phyloP scores from a whole-genome alignment of 2,797 vertebrate genomes.

The Numenius phaeopus region DNA sequence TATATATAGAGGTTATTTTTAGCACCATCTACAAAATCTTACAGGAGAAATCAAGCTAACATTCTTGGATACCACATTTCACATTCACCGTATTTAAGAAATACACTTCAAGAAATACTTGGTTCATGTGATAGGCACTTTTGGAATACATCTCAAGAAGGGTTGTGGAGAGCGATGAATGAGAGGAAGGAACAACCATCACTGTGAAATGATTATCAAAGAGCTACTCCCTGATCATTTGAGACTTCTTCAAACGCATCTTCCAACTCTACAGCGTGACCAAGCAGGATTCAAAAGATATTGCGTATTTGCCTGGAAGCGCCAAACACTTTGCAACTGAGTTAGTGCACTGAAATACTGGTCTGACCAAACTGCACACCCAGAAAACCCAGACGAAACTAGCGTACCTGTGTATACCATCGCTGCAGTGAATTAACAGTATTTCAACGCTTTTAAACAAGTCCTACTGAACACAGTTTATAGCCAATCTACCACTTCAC shows the following conservation, averaged over 20 bases:
- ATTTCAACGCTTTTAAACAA: not conserved
- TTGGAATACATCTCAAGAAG: not conserved
- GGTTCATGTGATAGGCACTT: not conserved
- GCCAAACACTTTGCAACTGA: not conserved
- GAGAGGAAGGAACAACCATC: not conserved
- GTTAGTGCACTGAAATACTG: not conserved
- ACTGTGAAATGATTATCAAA: not conserved
- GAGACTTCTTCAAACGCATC: not conserved
- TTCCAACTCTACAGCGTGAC: not conserved
- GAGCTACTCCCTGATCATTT: not conserved
- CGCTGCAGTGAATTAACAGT: not conserved
- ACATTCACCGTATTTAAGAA: not conserved
- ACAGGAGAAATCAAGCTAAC: not conserved
- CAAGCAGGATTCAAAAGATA: not conserved
- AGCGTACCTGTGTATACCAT: rapidly evolving
- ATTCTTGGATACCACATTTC: not conserved
- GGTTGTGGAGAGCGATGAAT: not conserved
- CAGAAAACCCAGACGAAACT: not conserved
- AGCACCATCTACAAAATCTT: not conserved
- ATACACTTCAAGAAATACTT: not conserved
- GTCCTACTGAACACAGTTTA: not conserved
- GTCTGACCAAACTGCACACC: not conserved
- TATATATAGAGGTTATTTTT: not conserved
- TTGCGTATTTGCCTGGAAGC: not conserved
- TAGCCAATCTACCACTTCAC: not conserved